Base-by-base conservation (phyloP, 2,888 invertebrate species). In the Tetragnatha montana region DNA sequence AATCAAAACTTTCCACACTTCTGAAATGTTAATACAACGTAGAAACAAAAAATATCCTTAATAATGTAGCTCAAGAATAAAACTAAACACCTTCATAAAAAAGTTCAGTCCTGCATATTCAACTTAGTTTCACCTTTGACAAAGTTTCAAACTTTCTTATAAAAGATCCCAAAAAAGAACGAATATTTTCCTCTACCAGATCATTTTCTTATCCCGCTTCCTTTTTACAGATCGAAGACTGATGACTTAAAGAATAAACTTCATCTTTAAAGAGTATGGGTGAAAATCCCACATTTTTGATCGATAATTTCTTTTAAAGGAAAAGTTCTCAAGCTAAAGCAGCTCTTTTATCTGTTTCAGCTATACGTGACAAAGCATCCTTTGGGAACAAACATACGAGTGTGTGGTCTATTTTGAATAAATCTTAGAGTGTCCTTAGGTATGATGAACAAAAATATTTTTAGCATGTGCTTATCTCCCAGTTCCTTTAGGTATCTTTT, bases 221-320 rank as follows among this genome's bases (percentile, higher is more conserved):
- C 78, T 78, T 78, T 78, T 78, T 49, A 49, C 3, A 19, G 50
- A 76, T 76, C 76, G 50, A 21, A 47, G 60, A 50, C 50, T 76
- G 76, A 50, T 75, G 50, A 76, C 49, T 76, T 10, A 76, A 76
- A 78, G 60, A 51, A 60, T n/a, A n/a, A 22, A 78, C 51, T 60
- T 17, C 14, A 78, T 21, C 14, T 51, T 51, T 78, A 21, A 60
- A 60, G 49, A 49, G n/a, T 19, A 35, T 74, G 47, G 47, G 14
- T n/a, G n/a, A 70, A 81, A 70, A 70, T 71, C 14, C 49, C 8
- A 70, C 81, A 49, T 0, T 71, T 71, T 21, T 50, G 21, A 74
- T 74, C 82, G 60, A 73, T 82, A 82, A 74, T 74, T 60, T 82
- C 21, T 17, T 51, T 22, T 19, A 35, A 17, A n/a, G 17, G 74